Conservation (phyloP, 2,888 invertebrate species). For the Melipona bicolor region DNA sequence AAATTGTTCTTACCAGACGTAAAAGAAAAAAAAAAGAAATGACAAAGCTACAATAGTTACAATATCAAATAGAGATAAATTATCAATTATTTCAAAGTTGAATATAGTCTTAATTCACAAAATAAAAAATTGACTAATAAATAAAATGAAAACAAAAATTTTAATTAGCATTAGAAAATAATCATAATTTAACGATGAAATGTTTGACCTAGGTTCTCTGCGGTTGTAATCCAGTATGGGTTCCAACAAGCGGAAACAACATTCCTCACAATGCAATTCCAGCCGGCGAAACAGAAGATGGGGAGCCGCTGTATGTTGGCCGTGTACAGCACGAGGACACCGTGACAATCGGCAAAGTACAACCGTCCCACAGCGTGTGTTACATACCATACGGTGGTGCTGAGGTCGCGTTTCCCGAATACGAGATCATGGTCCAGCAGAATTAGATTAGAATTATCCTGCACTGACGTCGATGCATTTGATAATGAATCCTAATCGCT, state of each 20-base stretch:
- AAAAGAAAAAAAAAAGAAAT: not conserved
- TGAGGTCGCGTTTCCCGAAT: slow-evolving; percentile 92
- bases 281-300: slow-evolving; percentile 90
- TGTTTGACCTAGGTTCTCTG: slow-evolving; percentile 81
- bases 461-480: slow-evolving; percentile 53
- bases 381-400: slow-evolving; percentile 94
- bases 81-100: not conserved
- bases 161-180: not conserved
- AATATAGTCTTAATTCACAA: not conserved
- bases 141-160: not conserved
- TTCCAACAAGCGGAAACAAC: slow-evolving; percentile 87
- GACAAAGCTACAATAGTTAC: not conserved
- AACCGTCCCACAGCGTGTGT: slow-evolving; percentile 91
- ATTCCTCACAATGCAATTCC: slow-evolving; percentile 90
- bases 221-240: slow-evolving; percentile 84
- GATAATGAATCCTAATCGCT: slow-evolving; percentile 7
- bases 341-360: slow-evolving; percentile 92
- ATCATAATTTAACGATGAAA: not conserved
- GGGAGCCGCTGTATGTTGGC: slow-evolving; percentile 92
- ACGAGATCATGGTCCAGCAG: slow-evolving; percentile 89
- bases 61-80: not conserved
- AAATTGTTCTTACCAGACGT: not conserved
- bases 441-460: slow-evolving; percentile 19
- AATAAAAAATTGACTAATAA: not conserved
- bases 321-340: slow-evolving; percentile 91